Base-by-base conservation (phyloP, 2,797 vertebrate species). In the Chromis chromis region DNA sequence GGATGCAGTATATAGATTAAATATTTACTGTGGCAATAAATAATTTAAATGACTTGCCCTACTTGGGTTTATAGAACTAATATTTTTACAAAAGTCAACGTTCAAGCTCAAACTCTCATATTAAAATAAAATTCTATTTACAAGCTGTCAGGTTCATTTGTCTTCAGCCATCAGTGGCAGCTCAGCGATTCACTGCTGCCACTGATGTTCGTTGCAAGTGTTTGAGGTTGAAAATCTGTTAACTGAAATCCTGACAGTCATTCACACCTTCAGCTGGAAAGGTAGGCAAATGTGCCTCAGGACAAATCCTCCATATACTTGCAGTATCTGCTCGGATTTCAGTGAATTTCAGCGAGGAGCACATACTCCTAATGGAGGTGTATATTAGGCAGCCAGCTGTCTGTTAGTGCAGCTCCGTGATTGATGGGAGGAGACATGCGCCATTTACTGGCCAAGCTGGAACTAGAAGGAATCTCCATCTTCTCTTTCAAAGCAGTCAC, bases 391-490 rank as follows among this genome's bases (percentile, higher is more conserved):
- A 90, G 86, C 90, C 85, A 78, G 86, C 92, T 92, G 92, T 93
- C 93, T 92, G 88, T 93, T 88, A 87, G 79, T 77, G 82, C 68
- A 4, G 78, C 72, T 57, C 59, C 28, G 83, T 94, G 93, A 94
- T 93, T 93, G 92, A 94, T 94, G 91, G 90, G 68, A 87, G 87
- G 85, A 88, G 93, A 93, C 90, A 93, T 88, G 93, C 93, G 77
- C 88, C 93, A 94, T 95, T 94, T 94, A 92, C 92, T 83, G 87
- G 87, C 90, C 89, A 88, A 90, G 90, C 91, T 87, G 78, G 81
- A 91, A 91, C 90, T 85, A 83, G 87, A 83, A 77, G 88, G 87
- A 93, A 92, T 93, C 91, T 94, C 93, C 88, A 92, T 93, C 91
- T 94, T 94, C 86, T 90, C 86, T 89, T 90, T 89, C 85, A 83